phyloP scores from a whole-genome alignment of 1,140 invertebrate genomes.

The Tetragonula clypearis region DNA sequence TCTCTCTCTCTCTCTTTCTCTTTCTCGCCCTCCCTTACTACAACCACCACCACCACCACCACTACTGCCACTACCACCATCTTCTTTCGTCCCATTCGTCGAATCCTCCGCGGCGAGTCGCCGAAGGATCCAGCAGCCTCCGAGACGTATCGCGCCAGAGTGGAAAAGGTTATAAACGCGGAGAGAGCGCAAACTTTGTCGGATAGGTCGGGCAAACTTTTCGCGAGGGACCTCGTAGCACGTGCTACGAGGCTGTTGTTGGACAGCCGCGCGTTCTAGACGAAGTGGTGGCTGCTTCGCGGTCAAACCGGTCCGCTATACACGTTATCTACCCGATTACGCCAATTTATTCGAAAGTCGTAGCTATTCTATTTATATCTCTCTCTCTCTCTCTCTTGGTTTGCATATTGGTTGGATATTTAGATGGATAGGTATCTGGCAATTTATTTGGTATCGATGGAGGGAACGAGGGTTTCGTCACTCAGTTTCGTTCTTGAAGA shows the following conservation, averaged over 20 bases:
- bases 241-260: background rate
- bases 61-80: background rate
- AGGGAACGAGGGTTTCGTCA: too few relatives aligned
- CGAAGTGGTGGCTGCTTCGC: slow-evolving; percentile 63
- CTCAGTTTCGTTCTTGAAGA: too few relatives aligned
- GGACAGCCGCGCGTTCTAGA: slow-evolving; percentile 28
- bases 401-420: too few relatives aligned
- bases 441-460: background rate
- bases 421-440: too few relatives aligned
- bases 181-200: slow-evolving; percentile 34
- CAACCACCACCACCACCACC: too few relatives aligned
- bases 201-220: slow-evolving; percentile 58
- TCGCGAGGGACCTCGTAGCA: slow-evolving; percentile 38
- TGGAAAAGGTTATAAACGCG: slow-evolving; percentile 68
- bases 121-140: slow-evolving; percentile 56
- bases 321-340: slow-evolving; percentile 49
- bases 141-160: slow-evolving; percentile 65
- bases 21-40: too few relatives aligned
- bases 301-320: slow-evolving; percentile 29
- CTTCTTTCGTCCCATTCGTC: slow-evolving; percentile 59
- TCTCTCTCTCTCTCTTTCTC: background rate
- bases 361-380: background rate
- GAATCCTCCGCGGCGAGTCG: slow-evolving; percentile 50
- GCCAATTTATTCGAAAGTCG: slow-evolving; percentile 27
- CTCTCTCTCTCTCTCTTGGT: too few relatives aligned